These are phyloP conservation scores for Odobenus rosmarus DNA, from an alignment of 2,113 vertebrate genomes.

Conservation along the genomic window DNA sequence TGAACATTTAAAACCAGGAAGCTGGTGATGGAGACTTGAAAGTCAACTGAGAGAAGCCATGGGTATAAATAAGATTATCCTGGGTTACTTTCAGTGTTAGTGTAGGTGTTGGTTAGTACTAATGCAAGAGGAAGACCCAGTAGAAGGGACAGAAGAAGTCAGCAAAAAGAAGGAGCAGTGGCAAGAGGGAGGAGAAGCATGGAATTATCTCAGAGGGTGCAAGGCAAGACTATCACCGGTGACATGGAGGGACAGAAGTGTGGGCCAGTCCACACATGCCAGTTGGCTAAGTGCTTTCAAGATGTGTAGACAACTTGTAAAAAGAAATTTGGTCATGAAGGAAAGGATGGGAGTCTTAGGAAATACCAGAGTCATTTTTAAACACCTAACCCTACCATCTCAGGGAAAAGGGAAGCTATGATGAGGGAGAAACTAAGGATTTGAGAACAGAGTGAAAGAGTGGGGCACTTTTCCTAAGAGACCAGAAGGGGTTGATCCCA, in stretches of 20 bases:
- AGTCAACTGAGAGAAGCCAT: neutral
- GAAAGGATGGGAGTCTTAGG: neutral
- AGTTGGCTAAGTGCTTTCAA: neutral
- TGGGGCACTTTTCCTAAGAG: neutral
- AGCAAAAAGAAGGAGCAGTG: neutral
- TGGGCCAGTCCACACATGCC: neutral
- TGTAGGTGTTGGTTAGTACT: neutral
- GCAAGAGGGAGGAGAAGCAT: neutral
- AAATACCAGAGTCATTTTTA: neutral
- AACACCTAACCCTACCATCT: neutral
- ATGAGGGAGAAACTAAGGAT: neutral
- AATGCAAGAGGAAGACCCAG: rapidly evolving
- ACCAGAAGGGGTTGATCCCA: rapidly evolving
- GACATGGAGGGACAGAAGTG: neutral
- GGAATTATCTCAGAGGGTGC: rapidly evolving
- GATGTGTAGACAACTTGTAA: neutral
- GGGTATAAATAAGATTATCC: too few species aligned
- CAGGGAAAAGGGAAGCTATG: neutral
- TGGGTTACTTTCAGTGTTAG: neutral
- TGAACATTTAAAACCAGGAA: neutral
- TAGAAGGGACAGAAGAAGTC: neutral
- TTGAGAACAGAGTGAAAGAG: neutral
- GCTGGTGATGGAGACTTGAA: neutral
- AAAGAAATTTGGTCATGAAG: neutral
- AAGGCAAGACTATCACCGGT: neutral